phyloP scores from a whole-genome alignment of 1,140 invertebrate species.

The Tyrophagus putrescentiae region DNA sequence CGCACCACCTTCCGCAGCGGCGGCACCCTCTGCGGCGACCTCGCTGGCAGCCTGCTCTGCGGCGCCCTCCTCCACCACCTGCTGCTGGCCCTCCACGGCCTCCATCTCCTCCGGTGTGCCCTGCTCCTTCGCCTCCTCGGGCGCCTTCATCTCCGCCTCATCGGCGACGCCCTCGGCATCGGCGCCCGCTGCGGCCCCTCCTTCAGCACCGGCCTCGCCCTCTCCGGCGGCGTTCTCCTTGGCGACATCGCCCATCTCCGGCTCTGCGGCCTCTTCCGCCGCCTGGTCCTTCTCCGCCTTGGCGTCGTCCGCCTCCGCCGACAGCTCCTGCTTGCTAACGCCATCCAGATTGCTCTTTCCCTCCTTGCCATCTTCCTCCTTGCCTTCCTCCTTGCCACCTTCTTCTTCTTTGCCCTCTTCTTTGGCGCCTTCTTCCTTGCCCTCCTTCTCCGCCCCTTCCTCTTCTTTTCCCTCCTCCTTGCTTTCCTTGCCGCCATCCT shows the following conservation, averaged over 20 bases:
- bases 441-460: too few relatives aligned
- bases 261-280: conserved; percentile 8
- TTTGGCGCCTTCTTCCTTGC: not conserved
- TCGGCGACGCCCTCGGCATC: not conserved
- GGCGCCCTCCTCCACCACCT: not conserved
- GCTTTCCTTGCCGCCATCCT: not conserved
- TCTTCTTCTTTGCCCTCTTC: not conserved
- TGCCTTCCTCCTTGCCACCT: too few relatives aligned
- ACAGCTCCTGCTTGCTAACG: not conserved
- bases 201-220: not conserved
- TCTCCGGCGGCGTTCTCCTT: not conserved
- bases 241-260: conserved; percentile 4
- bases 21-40: not conserved
- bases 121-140: not conserved
- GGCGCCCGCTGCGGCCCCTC: not conserved
- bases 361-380: not conserved
- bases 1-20: not conserved
- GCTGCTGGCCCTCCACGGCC: not conserved
- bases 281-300: not conserved
- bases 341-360: not conserved
- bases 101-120: not conserved
- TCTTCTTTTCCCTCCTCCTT: not conserved
- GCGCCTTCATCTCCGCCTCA: not conserved
- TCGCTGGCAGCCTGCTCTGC: not conserved
- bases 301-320: not conserved